Evolutionary conservation across 2,797 vertebrate species (phyloP).

Genomic region (Lacerta agilis): DNA sequence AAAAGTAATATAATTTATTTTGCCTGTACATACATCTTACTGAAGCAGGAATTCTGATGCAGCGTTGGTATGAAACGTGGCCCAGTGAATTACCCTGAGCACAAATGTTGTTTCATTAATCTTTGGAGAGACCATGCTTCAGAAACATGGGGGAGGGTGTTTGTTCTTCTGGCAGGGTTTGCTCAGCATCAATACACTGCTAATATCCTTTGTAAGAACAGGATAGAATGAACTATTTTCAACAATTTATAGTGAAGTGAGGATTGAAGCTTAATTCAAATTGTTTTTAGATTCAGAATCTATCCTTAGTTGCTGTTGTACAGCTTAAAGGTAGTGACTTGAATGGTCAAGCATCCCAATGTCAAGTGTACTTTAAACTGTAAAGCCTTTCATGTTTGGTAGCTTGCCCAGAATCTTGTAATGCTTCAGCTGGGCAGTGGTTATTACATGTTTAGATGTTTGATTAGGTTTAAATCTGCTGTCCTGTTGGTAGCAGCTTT

Average conservation of each 20-base stretch:
- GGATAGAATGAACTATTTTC: constrained; percentile 42
- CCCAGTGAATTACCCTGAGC: constrained; percentile 55
- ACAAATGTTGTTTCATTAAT: constrained; percentile 43
- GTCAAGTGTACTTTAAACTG: constrained; percentile 4
- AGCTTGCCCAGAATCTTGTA: not conserved
- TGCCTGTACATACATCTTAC: constrained; percentile 35
- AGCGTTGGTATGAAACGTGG: constrained; percentile 55
- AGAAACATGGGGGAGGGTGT: not conserved
- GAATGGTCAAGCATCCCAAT: not conserved
- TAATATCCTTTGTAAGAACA: constrained; percentile 29
- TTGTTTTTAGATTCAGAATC: not conserved
- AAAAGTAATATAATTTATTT: not conserved
- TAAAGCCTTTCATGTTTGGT: not conserved
- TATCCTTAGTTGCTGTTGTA: not conserved
- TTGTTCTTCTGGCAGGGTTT: not conserved
- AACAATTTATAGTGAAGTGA: not conserved
- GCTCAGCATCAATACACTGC: constrained; percentile 30
- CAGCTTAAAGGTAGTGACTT: not conserved
- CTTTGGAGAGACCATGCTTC: constrained; percentile 39
- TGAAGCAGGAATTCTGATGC: constrained; percentile 41
- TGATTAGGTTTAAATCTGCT: not conserved
- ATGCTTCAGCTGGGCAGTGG: not conserved
- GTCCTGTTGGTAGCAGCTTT: constrained; percentile 23
- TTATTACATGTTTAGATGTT: not conserved
- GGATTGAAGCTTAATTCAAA: constrained; percentile 2